Conservation (phyloP, 2,888 invertebrate species). For the Timandra comae region DNA sequence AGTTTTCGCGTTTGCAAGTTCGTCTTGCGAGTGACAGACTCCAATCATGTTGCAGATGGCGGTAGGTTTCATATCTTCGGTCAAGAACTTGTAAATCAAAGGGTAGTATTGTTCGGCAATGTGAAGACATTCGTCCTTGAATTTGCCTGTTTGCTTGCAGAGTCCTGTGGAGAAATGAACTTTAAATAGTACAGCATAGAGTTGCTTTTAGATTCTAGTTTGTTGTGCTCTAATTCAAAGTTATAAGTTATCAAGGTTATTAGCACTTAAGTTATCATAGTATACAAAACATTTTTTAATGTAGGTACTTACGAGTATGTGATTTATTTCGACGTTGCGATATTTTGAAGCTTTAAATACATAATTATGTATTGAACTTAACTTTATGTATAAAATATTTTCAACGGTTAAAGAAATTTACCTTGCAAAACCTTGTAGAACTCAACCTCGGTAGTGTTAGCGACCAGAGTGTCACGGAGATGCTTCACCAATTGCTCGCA, state of each 20-base stretch:
- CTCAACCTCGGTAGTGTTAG: conserved; percentile 90
- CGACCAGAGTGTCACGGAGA: conserved; percentile 85
- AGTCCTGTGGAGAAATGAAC: conserved; percentile 78
- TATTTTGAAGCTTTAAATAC: too few relatives aligned
- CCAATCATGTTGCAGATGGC: conserved; percentile 83
- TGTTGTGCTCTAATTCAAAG: too few relatives aligned
- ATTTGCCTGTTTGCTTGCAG: conserved; percentile 86
- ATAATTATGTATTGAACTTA: too few relatives aligned
- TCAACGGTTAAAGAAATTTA: too few relatives aligned
- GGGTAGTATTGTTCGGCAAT: conserved; percentile 88
- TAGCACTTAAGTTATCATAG: too few relatives aligned
- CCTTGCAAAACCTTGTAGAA: conserved; percentile 85
- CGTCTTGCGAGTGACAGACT: conserved; percentile 73
- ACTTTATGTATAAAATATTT: too few relatives aligned
- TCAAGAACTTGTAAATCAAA: conserved; percentile 82
- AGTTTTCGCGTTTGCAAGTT: conserved; percentile 57
- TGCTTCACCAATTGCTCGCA: conserved; percentile 90
- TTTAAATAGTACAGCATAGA: too few relatives aligned
- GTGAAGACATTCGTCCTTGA: conserved; percentile 83
- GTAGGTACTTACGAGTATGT: too few relatives aligned
- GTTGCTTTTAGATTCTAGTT: too few relatives aligned
- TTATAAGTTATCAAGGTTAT: too few relatives aligned
- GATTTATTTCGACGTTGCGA: too few relatives aligned
- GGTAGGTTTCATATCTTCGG: conserved; percentile 81
- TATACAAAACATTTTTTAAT: too few relatives aligned